A percentile compares a stretch with the other conserved stretches of the same genome.
phyloP scores from a whole-genome alignment of 2,113 vertebrate genomes.

The Rhynchomys soricoides region DNA sequence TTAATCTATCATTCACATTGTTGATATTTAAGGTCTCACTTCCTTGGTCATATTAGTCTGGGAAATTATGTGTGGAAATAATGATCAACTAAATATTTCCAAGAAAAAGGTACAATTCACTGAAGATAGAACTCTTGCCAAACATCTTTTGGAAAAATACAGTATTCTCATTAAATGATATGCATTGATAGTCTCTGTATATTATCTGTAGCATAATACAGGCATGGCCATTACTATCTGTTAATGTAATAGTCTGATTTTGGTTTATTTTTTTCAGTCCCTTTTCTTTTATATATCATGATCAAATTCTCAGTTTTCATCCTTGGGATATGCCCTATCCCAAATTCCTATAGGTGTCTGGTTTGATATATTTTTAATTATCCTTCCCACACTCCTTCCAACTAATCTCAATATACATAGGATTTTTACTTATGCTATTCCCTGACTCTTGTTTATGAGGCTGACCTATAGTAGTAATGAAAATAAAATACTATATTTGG shows the following conservation, averaged over 20 bases:
- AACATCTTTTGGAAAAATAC: neutral
- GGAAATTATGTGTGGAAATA: neutral
- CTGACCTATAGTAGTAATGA: neutral
- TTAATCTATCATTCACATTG: neutral
- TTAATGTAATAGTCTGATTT: neutral
- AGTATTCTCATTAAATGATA: neutral
- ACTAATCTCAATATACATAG: neutral
- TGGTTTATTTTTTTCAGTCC: neutral
- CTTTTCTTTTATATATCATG: neutral
- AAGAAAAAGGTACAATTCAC: neutral
- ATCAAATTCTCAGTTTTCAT: neutral
- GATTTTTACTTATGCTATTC: neutral
- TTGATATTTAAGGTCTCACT: neutral
- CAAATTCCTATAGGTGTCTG: neutral
- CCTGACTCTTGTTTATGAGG: neutral
- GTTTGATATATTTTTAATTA: neutral
- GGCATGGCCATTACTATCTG: neutral
- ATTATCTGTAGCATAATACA: neutral
- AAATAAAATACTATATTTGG: neutral
- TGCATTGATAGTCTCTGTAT: neutral
- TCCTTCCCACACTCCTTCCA: neutral
- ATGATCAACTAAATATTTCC: neutral
- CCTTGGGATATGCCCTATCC: fast-evolving
- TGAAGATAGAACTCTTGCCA: neutral
- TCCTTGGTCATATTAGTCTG: neutral